Evolutionary conservation across 2,797 vertebrate species (phyloP), one percentile per base, ranked within the genome.

Genomic region (Myotis vivesi): DNA sequence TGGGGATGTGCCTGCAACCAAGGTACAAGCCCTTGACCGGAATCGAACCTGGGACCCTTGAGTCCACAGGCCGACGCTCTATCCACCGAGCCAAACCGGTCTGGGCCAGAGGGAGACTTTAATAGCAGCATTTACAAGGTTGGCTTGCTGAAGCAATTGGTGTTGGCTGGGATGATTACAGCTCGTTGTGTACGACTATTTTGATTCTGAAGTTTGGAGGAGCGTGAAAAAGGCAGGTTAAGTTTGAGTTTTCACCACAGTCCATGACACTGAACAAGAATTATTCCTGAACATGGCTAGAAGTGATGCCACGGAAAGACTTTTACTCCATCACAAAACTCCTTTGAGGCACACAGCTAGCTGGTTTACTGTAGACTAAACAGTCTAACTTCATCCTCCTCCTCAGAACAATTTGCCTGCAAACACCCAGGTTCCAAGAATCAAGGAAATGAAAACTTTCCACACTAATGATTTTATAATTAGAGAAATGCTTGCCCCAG

Each of bases 51-150:
- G n/a, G n/a, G n/a, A n/a, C n/a, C n/a, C n/a, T n/a, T n/a, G n/a
- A n/a, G n/a, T n/a, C n/a, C n/a, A n/a, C n/a, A n/a, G n/a, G n/a
- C n/a, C n/a, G n/a, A n/a, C n/a, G n/a, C n/a, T n/a, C n/a, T n/a
- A n/a, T n/a, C n/a, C n/a, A n/a, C n/a, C n/a, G n/a, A n/a, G n/a
- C n/a, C n/a, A n/a, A n/a, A n/a, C n/a, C n/a, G n/a, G n/a, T n/a
- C n/a, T n/a, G n/a, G n/a, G n/a, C n/a, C 9, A 69, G 46, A 38
- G 11, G 22, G 59, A 19, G 23, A 51, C 25, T 62, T 59, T 55
- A 28, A n/a, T 0, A 33, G 25, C 3, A 55, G 2, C 23, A 7
- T 0, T 30, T 8, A 72, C 3, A 13, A 51, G 41, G 9, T 0
- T 19, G 4, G 15, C 19, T 53, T 82, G 46, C 16, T n/a, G 41